Evolutionary conservation across 2,797 vertebrate genomes (phyloP), one percentile per base, ranked within the genome.

Genomic region (Diceros bicornis): DNA sequence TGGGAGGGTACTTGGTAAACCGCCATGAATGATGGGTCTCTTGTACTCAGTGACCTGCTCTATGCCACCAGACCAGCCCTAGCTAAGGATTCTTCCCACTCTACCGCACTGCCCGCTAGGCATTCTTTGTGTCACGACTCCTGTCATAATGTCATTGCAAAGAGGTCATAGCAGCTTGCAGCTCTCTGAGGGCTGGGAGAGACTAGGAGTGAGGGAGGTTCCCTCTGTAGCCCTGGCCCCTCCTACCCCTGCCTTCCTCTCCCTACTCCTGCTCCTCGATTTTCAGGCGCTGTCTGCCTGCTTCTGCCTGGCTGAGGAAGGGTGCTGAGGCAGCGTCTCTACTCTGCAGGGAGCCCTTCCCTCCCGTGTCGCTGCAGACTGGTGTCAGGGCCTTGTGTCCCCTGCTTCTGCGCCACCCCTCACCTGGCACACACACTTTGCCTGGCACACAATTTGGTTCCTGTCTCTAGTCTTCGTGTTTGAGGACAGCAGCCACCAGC

Each of bases 401-500:
- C 85, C 91, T 95, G 85, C 89, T 50, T 84, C 74, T 83, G 89
- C 50, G 27, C 3, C 4, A 1, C 16, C 25, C 27, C 14, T 44
- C 41, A 14, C 92, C n/a, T 57, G 11, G 21, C 27, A 47, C 44
- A 7, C 57, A 71, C 66, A 7, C 29, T 52, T 50, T 88, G 66
- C 52, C 86, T 47, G 2, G 34, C 12, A n/a, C 12, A 64, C 1
- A 0, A 21, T 71, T 94, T 23, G 17, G 25, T 64, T 78, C 72
- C n/a, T 23, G 7, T 32, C 69, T 92, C 27, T 10, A 4, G 23
- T 50, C 34, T 68, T 27, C 78, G 4, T 96, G 86, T 97, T 87
- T 97, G 86, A 86, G 82, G 90, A 79, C 89, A 93, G 78, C 68
- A n/a, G 17, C n/a, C 11, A 27, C 34, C 66, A 71, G 75, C 72